A percentile compares a stretch with the other conserved stretches of the same genome.
phyloP scores from a whole-genome alignment of 2,797 vertebrate genomes.

The Mormyrops boulengeri region DNA sequence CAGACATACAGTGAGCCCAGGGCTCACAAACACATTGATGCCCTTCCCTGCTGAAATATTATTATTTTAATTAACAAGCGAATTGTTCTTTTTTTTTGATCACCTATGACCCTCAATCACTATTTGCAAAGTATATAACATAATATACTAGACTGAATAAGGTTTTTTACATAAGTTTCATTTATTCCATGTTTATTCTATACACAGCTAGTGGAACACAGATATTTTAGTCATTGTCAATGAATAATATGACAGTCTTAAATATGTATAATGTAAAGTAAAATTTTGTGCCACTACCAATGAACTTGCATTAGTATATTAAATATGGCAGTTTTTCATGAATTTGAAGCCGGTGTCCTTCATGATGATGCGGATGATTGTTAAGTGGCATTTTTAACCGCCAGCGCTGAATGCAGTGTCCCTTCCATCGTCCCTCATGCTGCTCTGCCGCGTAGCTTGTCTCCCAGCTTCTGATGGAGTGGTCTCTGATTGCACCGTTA shows the following conservation, averaged over 20 bases:
- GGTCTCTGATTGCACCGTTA: conserved; percentile 80
- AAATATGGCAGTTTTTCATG: not conserved
- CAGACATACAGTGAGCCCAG: not conserved
- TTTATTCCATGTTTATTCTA: not conserved
- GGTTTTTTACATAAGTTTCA: not conserved
- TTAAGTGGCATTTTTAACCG: not conserved
- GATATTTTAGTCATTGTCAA: not conserved
- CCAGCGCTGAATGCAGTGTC: not conserved
- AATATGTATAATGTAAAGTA: not conserved
- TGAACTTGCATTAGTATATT: not conserved
- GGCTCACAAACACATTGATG: not conserved
- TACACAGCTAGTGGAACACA: not conserved
- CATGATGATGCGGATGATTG: not conserved
- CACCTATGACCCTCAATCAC: not conserved
- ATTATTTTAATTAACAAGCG: not conserved
- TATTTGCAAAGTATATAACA: not conserved
- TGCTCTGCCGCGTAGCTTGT: not conserved
- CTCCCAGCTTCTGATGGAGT: conserved; percentile 70
- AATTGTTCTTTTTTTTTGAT: not conserved
- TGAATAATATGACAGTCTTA: not conserved
- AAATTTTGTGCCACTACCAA: not conserved
- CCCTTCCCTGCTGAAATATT: not conserved
- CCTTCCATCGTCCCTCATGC: not conserved
- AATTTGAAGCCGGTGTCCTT: not conserved
- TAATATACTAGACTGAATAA: not conserved